Evolutionary conservation across 2,113 vertebrate species (phyloP).

Genomic region (Dryoscopus gambensis): DNA sequence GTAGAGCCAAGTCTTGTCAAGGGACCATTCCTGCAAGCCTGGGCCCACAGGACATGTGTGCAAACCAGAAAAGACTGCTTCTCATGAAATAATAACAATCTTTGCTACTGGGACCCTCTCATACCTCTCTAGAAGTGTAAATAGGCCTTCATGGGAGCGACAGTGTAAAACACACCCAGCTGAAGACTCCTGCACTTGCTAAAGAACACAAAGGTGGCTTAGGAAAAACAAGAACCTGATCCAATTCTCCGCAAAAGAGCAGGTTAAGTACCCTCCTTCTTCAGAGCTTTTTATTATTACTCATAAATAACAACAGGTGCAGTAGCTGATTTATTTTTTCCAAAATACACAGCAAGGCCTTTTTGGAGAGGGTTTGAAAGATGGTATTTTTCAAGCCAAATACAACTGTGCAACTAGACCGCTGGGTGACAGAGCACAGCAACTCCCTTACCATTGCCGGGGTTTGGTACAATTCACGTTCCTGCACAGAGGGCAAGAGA

Average conservation of each 20-base stretch:
- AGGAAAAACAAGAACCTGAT: neutral
- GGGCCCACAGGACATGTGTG: rapidly evolving
- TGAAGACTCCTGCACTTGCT: neutral
- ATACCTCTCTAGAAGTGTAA: neutral
- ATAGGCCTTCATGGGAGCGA: neutral
- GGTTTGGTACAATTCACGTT: neutral
- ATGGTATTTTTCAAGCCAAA: neutral
- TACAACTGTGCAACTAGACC: rapidly evolving
- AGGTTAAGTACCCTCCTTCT: neutral
- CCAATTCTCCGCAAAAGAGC: neutral
- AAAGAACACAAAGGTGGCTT: neutral
- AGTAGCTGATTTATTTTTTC: neutral
- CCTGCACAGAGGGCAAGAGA: neutral
- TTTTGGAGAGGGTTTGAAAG: neutral
- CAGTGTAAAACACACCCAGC: neutral
- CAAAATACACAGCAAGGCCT: neutral
- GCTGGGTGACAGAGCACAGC: neutral
- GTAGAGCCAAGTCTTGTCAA: neutral
- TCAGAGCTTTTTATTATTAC: neutral
- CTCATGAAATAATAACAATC: neutral
- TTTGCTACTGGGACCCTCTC: neutral
- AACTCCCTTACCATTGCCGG: rapidly evolving
- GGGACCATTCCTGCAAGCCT: neutral
- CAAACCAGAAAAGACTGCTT: neutral
- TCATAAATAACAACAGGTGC: neutral